Percentiles rank a stretch among this genome's conserved stretches.
Evolutionary conservation across 2,888 invertebrate genomes (phyloP).

Genomic region (Dynastes grantii): DNA sequence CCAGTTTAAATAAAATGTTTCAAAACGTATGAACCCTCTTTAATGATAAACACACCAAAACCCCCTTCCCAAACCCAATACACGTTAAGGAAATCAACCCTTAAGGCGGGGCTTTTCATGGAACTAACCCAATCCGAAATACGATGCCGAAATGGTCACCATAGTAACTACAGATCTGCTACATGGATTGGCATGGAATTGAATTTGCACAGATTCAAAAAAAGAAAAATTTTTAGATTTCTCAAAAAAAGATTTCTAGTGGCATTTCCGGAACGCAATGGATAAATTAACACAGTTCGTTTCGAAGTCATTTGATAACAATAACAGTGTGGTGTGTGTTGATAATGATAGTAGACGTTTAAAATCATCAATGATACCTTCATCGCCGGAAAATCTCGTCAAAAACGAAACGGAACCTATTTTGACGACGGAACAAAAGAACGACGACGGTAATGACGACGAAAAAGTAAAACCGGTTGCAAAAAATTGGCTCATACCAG

Average conservation of each 20-base stretch:
- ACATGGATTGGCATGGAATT: constrained; percentile 63
- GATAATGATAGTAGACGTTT: constrained; percentile 61
- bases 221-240: no score
- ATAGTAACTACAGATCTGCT: constrained; percentile 63
- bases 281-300: constrained; percentile 94
- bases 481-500: constrained; percentile 69
- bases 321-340: constrained; percentile 65
- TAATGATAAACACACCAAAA: constrained; percentile 56
- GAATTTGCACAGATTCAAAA: no score
- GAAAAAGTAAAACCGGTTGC: constrained; percentile 60
- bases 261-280: constrained; percentile 71
- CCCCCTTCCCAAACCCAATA: constrained; percentile 56
- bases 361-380: constrained; percentile 63
- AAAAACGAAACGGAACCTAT: constrained; percentile 64
- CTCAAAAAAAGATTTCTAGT: constrained; percentile 51
- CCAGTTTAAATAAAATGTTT: constrained; percentile 64
- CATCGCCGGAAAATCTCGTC: constrained; percentile 55
- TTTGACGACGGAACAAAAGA: constrained; percentile 49
- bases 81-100: constrained; percentile 55
- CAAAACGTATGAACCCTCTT: constrained; percentile 57
- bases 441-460: constrained; percentile 51
- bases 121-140: constrained; percentile 64
- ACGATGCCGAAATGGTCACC: constrained; percentile 63
- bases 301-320: constrained; percentile 86
- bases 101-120: constrained; percentile 62